phyloP scores from a whole-genome alignment of 2,113 vertebrate genomes.

The Rhynchomys soricoides region DNA sequence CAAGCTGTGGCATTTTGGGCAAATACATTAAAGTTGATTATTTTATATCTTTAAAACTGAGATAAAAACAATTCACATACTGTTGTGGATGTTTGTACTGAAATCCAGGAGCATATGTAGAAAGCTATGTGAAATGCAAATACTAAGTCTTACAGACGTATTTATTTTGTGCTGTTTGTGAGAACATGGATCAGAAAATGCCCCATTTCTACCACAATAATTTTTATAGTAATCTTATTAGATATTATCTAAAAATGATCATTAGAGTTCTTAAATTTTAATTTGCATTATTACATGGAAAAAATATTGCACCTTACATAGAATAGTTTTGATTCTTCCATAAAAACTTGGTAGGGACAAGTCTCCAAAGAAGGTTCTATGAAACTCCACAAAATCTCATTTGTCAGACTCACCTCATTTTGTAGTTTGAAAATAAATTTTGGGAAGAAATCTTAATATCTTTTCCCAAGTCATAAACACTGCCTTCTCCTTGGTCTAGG shows the following conservation, averaged over 20 bases:
- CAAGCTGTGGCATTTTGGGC: background rate
- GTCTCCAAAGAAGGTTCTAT: background rate
- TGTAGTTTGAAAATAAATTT: background rate
- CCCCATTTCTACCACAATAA: background rate
- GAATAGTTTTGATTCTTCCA: background rate
- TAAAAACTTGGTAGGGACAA: background rate
- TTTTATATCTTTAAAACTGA: background rate
- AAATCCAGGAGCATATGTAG: background rate
- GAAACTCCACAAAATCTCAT: background rate
- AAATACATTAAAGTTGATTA: background rate
- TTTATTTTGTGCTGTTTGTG: conserved; percentile 3
- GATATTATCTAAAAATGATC: background rate
- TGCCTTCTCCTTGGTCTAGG: background rate
- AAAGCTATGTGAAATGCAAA: background rate
- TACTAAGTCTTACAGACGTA: background rate
- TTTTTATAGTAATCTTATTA: conserved; percentile 6
- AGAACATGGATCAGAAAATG: background rate
- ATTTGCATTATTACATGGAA: background rate
- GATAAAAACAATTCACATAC: background rate
- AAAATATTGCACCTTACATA: background rate
- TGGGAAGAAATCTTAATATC: background rate
- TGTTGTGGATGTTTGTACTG: background rate
- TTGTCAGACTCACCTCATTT: background rate
- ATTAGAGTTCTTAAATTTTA: conserved; percentile 12
- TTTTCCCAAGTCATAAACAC: background rate